Percentiles rank a stretch among this genome's conserved stretches.
Evolutionary conservation across 2,113 vertebrate genomes (phyloP).

Genomic region (Maccullochella peelii): DNA sequence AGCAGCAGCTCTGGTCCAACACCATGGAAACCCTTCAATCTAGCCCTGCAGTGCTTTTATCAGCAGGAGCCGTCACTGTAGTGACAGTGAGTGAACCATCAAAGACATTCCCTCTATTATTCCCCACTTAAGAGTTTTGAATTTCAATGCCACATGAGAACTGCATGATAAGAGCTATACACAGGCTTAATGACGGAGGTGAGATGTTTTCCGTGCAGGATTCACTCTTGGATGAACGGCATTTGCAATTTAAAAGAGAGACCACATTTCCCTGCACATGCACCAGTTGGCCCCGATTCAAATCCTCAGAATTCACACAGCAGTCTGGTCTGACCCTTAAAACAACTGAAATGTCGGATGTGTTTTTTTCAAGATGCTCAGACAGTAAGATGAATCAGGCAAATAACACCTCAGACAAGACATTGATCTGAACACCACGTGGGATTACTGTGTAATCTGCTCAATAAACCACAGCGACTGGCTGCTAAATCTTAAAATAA

Average conservation of each 20-base stretch:
- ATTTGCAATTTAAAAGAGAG: slow-evolving; percentile 22
- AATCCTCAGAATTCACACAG: background rate
- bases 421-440: background rate
- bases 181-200: slow-evolving; percentile 11
- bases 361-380: background rate
- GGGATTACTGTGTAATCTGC: background rate
- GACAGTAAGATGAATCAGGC: background rate
- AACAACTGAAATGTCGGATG: background rate
- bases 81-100: slow-evolving; percentile 56
- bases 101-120: slow-evolving; percentile 70
- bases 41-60: slow-evolving; percentile 41
- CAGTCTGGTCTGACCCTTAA: background rate
- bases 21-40: slow-evolving; percentile 67
- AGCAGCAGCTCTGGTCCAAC: slow-evolving; percentile 50
- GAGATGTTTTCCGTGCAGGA: background rate
- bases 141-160: slow-evolving; percentile 50
- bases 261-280: background rate
- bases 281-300: background rate
- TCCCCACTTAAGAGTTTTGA: slow-evolving; percentile 52
- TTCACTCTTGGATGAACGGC: background rate
- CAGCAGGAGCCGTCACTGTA: slow-evolving; percentile 41
- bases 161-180: background rate
- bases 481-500: background rate
- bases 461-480: background rate
- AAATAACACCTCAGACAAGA: background rate